Evolutionary conservation across 2,888 invertebrate genomes (phyloP).

Genomic region (Trachelus iudaicus): DNA sequence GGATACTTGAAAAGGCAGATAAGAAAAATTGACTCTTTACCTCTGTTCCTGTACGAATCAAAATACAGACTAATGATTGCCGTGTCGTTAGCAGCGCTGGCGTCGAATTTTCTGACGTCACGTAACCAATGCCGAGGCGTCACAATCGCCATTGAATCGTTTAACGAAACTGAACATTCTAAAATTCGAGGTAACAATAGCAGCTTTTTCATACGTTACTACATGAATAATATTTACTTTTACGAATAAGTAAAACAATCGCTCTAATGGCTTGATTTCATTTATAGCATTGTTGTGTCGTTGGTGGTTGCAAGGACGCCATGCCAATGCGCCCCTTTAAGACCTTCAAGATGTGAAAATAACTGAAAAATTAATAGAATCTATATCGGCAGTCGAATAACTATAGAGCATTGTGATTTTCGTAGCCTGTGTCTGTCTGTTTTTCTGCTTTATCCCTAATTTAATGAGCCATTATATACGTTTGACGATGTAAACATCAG

Average conservation of each 20-base stretch:
- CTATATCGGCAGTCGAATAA: neutral
- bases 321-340: neutral
- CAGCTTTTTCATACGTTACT: neutral
- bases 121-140: neutral
- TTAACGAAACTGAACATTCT: neutral
- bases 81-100: neutral
- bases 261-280: neutral
- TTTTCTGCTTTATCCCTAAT: neutral
- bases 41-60: slow-evolving; percentile 9
- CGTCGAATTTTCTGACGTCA: neutral
- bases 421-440: neutral
- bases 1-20: neutral
- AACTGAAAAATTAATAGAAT: neutral
- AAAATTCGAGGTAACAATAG: neutral
- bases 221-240: neutral
- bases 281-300: neutral
- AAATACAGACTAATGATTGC: slow-evolving; percentile 11
- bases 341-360: neutral
- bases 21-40: slow-evolving; percentile 1
- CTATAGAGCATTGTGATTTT: neutral
- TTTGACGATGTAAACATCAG: neutral
- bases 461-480: neutral
- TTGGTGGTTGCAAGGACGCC: neutral
- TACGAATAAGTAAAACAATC: neutral
- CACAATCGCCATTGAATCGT: neutral